These are phyloP conservation scores for Octodonta nipae DNA, from an alignment of 2,888 invertebrate species.

Conservation along the genomic window DNA sequence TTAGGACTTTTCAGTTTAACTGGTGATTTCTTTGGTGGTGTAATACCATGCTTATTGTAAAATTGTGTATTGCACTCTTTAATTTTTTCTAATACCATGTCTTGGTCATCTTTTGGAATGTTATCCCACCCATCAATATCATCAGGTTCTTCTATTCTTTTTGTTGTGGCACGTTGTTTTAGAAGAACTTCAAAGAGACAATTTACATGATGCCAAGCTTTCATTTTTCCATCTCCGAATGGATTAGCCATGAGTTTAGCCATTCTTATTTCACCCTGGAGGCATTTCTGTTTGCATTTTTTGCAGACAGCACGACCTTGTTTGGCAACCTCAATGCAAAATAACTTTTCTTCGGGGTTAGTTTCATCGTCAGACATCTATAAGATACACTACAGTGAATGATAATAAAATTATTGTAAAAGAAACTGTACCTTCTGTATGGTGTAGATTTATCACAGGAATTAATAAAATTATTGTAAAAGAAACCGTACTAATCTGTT, in stretches of 20 bases:
- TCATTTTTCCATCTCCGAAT: constrained; percentile 60
- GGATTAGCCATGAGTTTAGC: constrained; percentile 69
- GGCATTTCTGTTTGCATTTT: constrained; percentile 70
- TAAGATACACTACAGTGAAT: too few species aligned
- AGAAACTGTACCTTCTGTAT: too few species aligned
- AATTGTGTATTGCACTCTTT: constrained; percentile 46
- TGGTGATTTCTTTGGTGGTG: constrained; percentile 13
- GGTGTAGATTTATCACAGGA: too few species aligned
- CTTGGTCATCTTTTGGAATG: constrained; percentile 53
- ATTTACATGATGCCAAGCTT: constrained; percentile 67
- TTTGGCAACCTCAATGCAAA: constrained; percentile 67
- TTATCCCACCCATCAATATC: constrained; percentile 68
- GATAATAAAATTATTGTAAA: too few species aligned
- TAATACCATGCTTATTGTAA: constrained; percentile 16
- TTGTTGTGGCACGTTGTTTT: constrained; percentile 68
- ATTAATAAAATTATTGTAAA: too few species aligned
- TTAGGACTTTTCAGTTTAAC: constrained; percentile 21
- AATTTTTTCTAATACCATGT: constrained; percentile 48
- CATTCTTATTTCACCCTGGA: constrained; percentile 56
- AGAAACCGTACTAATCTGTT: too few species aligned
- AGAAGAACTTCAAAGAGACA: constrained; percentile 70
- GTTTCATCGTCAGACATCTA: constrained; percentile 31
- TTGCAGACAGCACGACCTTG: constrained; percentile 71
- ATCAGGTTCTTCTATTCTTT: constrained; percentile 61
- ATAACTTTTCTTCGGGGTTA: constrained; percentile 41